Evolutionary conservation across 2,888 invertebrate species (phyloP).

Genomic region (Diachrysia chrysitis): DNA sequence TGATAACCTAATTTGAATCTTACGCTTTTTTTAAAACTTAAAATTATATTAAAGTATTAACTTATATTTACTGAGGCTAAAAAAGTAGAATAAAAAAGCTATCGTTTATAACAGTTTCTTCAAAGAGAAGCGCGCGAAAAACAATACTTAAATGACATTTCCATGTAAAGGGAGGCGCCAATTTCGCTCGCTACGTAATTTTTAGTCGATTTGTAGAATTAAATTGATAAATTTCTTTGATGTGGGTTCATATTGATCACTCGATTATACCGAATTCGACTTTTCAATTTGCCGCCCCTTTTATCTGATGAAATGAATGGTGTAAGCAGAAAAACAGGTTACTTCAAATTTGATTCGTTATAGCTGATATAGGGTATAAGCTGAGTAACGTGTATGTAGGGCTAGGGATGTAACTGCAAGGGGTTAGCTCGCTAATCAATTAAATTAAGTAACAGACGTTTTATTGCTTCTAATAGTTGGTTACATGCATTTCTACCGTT

Average conservation of each 20-base stretch:
- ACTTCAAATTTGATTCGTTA: constrained; percentile 54
- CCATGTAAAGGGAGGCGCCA: constrained; percentile 75
- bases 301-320: constrained; percentile 72
- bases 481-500: background rate
- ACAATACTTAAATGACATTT: constrained; percentile 77
- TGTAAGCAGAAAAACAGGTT: constrained; percentile 68
- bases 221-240: constrained; percentile 82
- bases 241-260: constrained; percentile 80
- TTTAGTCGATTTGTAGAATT: constrained; percentile 79
- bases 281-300: constrained; percentile 84
- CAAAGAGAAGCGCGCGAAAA: constrained; percentile 52
- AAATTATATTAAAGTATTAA: too few relatives aligned
- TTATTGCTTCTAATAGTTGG: background rate
- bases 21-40: too few relatives aligned
- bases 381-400: constrained; percentile 13
- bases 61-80: too few relatives aligned
- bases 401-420: constrained; percentile 19
- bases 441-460: constrained; percentile 26
- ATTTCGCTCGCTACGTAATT: constrained; percentile 81
- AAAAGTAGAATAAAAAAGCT: too few relatives aligned
- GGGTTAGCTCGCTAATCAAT: constrained; percentile 32
- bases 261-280: constrained; percentile 83
- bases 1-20: too few relatives aligned
- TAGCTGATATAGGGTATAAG: constrained; percentile 22
- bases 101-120: background rate